Percentiles rank a stretch among this genome's conserved stretches.
Evolutionary conservation across 1,140 invertebrate genomes (phyloP).

Genomic region (Stegodyphus dumicola): DNA sequence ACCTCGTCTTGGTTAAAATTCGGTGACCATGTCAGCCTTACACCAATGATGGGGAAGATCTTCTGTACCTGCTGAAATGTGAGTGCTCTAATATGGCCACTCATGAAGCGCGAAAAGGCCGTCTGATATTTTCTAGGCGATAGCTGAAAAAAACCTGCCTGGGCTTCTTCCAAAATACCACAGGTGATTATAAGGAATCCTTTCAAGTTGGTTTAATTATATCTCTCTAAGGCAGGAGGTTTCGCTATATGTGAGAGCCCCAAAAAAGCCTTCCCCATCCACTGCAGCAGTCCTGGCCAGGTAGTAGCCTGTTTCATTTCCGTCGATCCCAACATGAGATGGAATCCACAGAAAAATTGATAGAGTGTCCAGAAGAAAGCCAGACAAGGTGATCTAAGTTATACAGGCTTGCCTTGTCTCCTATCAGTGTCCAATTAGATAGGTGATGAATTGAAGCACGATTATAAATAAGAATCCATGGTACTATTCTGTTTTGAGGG

Average conservation of each 20-base stretch:
- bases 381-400: background rate
- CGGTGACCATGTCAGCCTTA: background rate
- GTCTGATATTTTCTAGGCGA: background rate
- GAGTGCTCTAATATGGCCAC: background rate
- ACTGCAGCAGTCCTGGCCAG: background rate
- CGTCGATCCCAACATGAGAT: background rate
- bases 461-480: background rate
- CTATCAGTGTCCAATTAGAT: background rate
- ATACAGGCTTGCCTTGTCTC: background rate
- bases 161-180: background rate
- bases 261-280: background rate
- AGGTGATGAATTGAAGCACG: background rate
- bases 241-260: background rate
- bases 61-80: background rate
- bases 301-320: background rate
- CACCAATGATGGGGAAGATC: background rate
- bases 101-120: background rate
- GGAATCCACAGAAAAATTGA: background rate
- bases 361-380: background rate
- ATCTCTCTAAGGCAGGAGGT: background rate
- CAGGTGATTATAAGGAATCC: background rate
- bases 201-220: background rate
- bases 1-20: background rate
- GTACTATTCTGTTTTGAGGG: too few relatives aligned
- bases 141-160: background rate